phyloP scores from a whole-genome alignment of 2,888 invertebrate genomes.

The Melipona bicolor region DNA sequence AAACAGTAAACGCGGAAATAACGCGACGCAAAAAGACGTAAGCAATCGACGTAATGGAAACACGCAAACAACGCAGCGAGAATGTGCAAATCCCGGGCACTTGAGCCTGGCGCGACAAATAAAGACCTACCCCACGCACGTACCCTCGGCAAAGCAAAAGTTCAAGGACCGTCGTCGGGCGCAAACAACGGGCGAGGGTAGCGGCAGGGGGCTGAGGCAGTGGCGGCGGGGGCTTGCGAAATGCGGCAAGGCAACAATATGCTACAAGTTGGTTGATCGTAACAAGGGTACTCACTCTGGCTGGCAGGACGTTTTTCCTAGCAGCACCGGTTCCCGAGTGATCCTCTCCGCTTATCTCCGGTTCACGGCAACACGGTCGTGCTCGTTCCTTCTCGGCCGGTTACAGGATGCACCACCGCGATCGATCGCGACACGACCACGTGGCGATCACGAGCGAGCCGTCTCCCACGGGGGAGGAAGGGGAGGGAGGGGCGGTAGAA shows the following conservation, averaged over 20 bases:
- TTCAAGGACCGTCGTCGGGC: conserved; percentile 49
- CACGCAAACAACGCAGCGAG: not conserved
- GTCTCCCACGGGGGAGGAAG: conserved; percentile 16
- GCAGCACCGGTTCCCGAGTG: conserved; percentile 47
- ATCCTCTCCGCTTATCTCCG: conserved; percentile 51
- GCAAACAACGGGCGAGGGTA: not conserved
- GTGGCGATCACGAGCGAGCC: conserved; percentile 59
- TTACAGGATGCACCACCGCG: conserved; percentile 49
- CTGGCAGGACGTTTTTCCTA: conserved; percentile 56
- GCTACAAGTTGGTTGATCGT: conserved; percentile 48
- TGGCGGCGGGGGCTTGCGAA: not conserved
- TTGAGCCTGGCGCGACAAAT: conserved; percentile 11
- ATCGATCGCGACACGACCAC: conserved; percentile 63
- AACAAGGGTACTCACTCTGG: conserved; percentile 62
- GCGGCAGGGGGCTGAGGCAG: not conserved
- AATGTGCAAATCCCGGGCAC: not conserved
- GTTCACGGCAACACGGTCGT: conserved; percentile 28
- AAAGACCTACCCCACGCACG: conserved; percentile 34
- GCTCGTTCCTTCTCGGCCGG: conserved; percentile 45
- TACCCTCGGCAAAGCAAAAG: conserved; percentile 23
- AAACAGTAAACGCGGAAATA: not conserved
- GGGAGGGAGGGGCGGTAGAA: conserved; percentile 7
- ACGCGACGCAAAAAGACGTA: not conserved
- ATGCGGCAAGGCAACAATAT: conserved; percentile 36
- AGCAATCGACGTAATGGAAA: not conserved